Percentiles rank a stretch among this genome's conserved stretches.
These are phyloP conservation scores for Carposina sasakii DNA, from an alignment of 1,140 invertebrate genomes.

Conservation along the genomic window DNA sequence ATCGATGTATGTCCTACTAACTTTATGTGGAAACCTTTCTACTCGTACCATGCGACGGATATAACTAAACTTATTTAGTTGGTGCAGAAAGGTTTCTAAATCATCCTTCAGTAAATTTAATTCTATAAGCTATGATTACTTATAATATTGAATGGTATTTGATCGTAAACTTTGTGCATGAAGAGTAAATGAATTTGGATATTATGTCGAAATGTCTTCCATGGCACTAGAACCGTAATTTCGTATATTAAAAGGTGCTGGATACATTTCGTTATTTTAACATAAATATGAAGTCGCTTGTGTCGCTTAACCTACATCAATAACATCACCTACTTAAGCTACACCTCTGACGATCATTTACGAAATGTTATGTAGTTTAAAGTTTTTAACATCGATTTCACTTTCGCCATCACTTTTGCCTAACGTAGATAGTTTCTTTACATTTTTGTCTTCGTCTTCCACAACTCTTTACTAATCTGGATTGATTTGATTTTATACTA, in stretches of 20 bases:
- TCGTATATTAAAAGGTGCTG: constrained; percentile 43
- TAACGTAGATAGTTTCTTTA: constrained; percentile 58
- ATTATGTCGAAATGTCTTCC: constrained; percentile 58
- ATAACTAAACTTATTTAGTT: no score
- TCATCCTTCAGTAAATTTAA: no score
- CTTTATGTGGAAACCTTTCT: constrained; percentile 61
- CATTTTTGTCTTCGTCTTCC: constrained; percentile 23
- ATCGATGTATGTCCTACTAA: constrained; percentile 3
- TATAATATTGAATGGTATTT: constrained; percentile 32
- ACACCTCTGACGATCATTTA: constrained; percentile 37
- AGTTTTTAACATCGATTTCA: constrained; percentile 53
- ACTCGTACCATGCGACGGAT: no score
- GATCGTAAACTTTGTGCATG: constrained; percentile 43
- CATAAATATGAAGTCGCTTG: constrained; percentile 44
- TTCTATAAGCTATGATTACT: constrained; percentile 8
- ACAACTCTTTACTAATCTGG: constrained; percentile 49
- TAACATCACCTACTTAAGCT: constrained; percentile 37
- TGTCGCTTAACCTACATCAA: constrained; percentile 51
- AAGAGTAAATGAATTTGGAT: constrained; percentile 38
- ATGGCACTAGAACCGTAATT: constrained; percentile 45
- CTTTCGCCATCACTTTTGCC: constrained; percentile 64
- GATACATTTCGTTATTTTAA: constrained; percentile 50
- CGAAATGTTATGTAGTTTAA: constrained; percentile 50
- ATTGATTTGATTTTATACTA: constrained; percentile 63
- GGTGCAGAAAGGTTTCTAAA: constrained; percentile 65